These are phyloP conservation scores for Orientallactaga bullata DNA, from an alignment of 2,113 vertebrate genomes.

Conservation along the genomic window DNA sequence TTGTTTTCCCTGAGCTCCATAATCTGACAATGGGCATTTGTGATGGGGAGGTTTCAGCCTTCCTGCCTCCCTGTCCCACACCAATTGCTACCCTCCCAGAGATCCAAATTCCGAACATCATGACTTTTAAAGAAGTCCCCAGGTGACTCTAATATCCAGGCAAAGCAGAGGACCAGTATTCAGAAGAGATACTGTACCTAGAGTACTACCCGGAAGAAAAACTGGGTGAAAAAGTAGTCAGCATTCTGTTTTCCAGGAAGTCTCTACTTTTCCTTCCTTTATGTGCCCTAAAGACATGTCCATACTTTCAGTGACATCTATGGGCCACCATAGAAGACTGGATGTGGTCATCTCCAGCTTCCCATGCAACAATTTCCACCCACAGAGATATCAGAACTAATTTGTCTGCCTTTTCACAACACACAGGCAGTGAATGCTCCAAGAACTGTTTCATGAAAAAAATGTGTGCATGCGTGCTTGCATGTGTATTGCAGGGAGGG, in stretches of 20 bases:
- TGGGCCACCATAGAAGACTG: accelerated
- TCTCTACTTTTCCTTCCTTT: background rate
- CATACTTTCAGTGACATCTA: too few relatives aligned
- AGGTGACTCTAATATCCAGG: background rate
- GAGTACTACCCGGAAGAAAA: background rate
- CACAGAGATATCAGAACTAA: background rate
- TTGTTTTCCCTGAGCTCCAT: too few relatives aligned
- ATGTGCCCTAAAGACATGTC: accelerated
- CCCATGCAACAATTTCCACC: background rate
- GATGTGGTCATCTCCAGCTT: background rate
- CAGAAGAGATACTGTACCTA: background rate
- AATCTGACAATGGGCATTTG: background rate
- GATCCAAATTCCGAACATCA: background rate
- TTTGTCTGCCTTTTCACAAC: background rate
- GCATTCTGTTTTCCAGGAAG: background rate
- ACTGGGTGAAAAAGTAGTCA: background rate
- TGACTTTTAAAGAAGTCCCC: background rate
- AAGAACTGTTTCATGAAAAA: background rate
- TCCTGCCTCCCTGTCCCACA: too few relatives aligned
- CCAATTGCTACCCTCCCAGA: background rate
- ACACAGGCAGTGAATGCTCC: background rate
- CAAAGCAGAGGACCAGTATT: background rate
- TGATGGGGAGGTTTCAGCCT: background rate
- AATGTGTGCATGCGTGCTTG: accelerated
- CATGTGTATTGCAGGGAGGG: background rate